Conservation (phyloP, 2,888 invertebrate genomes). For the Acrobasis repandana region DNA sequence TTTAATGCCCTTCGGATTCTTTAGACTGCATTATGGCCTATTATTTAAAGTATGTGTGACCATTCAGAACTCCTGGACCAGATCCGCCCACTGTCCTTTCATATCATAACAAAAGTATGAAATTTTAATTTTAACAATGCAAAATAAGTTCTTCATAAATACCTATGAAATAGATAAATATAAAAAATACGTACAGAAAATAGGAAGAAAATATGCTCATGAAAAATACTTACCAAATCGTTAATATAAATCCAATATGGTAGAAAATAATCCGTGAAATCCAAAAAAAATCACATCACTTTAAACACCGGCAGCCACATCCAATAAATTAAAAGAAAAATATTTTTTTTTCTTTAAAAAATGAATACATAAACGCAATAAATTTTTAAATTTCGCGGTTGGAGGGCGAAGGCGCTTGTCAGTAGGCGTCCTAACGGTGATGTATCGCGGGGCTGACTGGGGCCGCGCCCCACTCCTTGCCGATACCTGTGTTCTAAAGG, state of each 20-base stretch:
- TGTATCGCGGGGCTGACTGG: constrained; percentile 62
- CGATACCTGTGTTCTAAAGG: constrained; percentile 39
- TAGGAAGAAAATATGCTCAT: not conserved
- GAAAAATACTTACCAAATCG: not conserved
- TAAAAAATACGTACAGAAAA: not conserved
- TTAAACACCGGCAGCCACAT: not conserved
- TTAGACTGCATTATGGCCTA: too few relatives aligned
- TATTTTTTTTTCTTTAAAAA: not conserved
- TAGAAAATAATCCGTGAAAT: not conserved
- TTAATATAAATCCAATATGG: constrained; percentile 20
- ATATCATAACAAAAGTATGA: too few relatives aligned
- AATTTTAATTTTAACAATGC: too few relatives aligned
- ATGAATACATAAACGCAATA: constrained; percentile 4
- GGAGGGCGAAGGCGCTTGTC: constrained; percentile 34
- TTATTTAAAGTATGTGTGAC: too few relatives aligned
- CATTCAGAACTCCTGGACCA: too few relatives aligned
- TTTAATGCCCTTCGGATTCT: too few relatives aligned
- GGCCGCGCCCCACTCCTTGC: constrained; percentile 37
- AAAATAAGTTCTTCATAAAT: too few relatives aligned
- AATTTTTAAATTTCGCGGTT: constrained; percentile 46
- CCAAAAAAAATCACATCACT: constrained; percentile 12
- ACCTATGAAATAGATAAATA: too few relatives aligned
- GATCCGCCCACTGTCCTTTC: too few relatives aligned
- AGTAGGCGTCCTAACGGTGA: constrained; percentile 54
- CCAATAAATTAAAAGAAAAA: not conserved